A percentile compares a stretch with the other conserved stretches of the same genome.
These are phyloP conservation scores for Darevskia mixta DNA, from an alignment of 2,797 vertebrate species.

Conservation along the genomic window DNA sequence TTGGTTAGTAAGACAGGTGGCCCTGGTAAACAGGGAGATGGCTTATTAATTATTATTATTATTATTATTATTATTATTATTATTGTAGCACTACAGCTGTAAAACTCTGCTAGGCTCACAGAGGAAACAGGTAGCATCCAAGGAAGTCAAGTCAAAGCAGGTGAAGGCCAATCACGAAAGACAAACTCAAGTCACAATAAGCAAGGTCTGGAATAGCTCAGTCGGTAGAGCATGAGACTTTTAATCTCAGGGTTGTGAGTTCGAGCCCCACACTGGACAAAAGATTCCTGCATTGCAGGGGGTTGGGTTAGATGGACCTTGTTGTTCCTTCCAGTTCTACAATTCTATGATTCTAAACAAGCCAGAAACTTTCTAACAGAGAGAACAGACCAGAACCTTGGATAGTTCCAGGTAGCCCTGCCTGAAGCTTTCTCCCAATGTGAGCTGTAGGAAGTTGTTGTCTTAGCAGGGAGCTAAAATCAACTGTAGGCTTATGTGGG, in stretches of 20 bases:
- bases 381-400: not conserved
- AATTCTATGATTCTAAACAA: not conserved
- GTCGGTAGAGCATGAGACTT: no score
- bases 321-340: no score
- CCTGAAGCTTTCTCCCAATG: not conserved
- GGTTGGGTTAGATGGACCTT: no score
- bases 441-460: not conserved
- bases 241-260: no score
- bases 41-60: not conserved
- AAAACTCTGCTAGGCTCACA: not conserved
- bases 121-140: no score
- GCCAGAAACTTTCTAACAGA: not conserved
- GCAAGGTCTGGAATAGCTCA: not conserved
- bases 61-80: no score
- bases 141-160: no score
- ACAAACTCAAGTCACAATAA: not conserved
- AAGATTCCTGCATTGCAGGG: no score
- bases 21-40: not conserved
- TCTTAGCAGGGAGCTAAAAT: not conserved
- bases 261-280: no score
- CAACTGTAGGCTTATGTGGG: not conserved
- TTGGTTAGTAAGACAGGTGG: not conserved
- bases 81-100: not conserved
- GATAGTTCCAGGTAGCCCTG: not conserved
- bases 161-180: no score